Conservation (phyloP, 2,113 vertebrate species). For the Pseudorectes ferrugineus region DNA sequence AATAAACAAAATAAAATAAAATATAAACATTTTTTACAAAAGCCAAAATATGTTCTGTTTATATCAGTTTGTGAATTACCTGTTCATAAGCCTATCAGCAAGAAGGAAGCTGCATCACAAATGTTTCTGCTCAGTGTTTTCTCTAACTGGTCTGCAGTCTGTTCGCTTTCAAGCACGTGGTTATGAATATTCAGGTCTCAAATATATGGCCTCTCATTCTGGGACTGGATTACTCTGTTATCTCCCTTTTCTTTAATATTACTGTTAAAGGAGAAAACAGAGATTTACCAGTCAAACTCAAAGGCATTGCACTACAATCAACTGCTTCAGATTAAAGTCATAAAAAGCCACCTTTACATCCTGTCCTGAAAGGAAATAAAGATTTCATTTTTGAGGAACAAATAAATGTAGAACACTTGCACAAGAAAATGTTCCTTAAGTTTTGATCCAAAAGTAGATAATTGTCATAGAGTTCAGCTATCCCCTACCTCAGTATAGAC, state of each 20-base stretch:
- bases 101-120: neutral
- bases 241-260: neutral
- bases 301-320: neutral
- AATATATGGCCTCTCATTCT: neutral
- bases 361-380: neutral
- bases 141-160: neutral
- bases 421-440: neutral
- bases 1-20: neutral
- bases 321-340: neutral
- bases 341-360: neutral
- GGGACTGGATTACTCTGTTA: neutral
- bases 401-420: neutral
- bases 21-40: neutral
- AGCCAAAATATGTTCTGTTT: neutral
- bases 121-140: neutral
- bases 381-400: neutral
- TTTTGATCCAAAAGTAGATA: neutral
- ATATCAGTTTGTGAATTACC: neutral
- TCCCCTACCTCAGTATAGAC: neutral
- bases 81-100: neutral
- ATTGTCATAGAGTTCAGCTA: neutral
- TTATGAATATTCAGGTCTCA: neutral
- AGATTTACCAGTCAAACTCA: neutral
- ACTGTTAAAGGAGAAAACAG: neutral
- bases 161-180: neutral